Conservation (phyloP, 2,113 vertebrate species). For the Cnemophilus loriae region DNA sequence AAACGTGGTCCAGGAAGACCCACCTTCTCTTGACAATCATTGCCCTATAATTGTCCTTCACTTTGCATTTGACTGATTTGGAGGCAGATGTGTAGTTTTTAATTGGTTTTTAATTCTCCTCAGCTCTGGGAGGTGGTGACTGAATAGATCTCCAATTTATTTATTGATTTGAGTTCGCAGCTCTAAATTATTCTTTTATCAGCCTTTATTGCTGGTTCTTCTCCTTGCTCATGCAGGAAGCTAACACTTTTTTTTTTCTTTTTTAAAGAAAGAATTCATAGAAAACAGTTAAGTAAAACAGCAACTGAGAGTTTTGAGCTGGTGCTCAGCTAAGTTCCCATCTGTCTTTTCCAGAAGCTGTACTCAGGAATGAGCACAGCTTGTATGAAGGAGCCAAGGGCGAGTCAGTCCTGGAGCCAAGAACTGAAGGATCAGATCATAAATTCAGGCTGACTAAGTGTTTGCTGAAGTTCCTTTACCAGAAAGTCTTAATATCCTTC, state of each 20-base stretch:
- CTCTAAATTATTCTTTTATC: neutral
- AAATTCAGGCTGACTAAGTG: neutral
- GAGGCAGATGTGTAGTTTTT: neutral
- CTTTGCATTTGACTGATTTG: neutral
- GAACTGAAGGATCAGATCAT: neutral
- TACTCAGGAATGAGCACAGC: neutral
- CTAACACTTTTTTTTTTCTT: neutral
- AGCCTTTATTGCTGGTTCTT: neutral
- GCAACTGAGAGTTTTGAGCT: neutral
- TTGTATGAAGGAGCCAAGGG: neutral
- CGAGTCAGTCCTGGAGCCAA: neutral
- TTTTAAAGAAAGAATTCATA: neutral
- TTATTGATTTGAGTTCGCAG: slow-evolving; percentile 3
- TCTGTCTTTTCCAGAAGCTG: neutral
- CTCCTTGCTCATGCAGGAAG: neutral
- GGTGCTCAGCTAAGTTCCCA: neutral
- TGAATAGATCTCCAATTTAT: neutral
- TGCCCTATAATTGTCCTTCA: neutral
- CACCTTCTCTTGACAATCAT: neutral
- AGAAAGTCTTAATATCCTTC: neutral
- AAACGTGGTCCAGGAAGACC: neutral
- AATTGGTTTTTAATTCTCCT: slow-evolving; percentile 44
- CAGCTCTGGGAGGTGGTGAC: neutral
- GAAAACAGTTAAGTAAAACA: neutral
- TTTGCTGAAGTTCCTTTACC: neutral